Evolutionary conservation across 2,113 vertebrate species (phyloP).

Genomic region (human): GRCh38 chr6:133421501-133422000

Average conservation of each 20-base stretch:
- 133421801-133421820: not conserved
- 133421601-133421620: not conserved
- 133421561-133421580: not conserved
- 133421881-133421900: not conserved
- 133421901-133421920: not conserved
- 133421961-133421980: not conserved
- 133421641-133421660: not conserved
- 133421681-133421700: constrained; percentile 33
- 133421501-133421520: not conserved
- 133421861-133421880: not conserved
- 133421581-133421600: not conserved
- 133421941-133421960: not conserved
- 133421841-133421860: not conserved
- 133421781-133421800: not conserved
- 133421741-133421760: not conserved
- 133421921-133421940: not conserved
- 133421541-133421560: not conserved
- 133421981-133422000: not conserved
- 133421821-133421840: not conserved
- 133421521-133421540: not conserved
- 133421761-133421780: not conserved
- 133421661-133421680: not conserved
- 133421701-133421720: not conserved
- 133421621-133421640: not conserved
- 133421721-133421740: not conserved